Percentiles rank a stretch among this genome's conserved stretches.
Conservation (phyloP, 2,888 invertebrate genomes). For the Hyppa rectilinea region DNA sequence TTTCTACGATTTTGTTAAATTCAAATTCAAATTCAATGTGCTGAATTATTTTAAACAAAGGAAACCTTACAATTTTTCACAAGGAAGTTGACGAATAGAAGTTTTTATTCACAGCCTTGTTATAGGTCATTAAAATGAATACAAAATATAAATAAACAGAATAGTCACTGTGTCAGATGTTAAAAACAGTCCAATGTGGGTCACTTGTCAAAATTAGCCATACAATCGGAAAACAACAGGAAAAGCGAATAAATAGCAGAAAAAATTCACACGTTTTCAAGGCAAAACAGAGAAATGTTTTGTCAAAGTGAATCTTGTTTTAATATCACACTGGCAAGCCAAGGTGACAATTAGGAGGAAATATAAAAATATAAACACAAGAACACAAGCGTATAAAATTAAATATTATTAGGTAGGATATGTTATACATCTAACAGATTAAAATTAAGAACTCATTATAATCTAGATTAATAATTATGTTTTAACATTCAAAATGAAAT, state of each 20-base stretch:
- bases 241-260: conserved; percentile 44
- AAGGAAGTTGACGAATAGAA: conserved; percentile 26
- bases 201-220: conserved; percentile 55
- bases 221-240: conserved; percentile 56
- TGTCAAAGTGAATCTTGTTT: conserved; percentile 21
- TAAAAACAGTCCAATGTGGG: conserved; percentile 48
- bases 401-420: conserved; percentile 38
- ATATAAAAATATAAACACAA: conserved; percentile 44
- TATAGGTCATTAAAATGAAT: conserved; percentile 47
- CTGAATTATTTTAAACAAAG: conserved; percentile 23
- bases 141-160: conserved; percentile 31
- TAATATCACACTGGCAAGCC: conserved; percentile 32
- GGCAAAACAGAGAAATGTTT: conserved; percentile 45
- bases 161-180: conserved; percentile 34
- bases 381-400: conserved; percentile 31
- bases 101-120: conserved; percentile 12
- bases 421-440: conserved; percentile 22
- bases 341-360: conserved; percentile 42
- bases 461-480: conserved; percentile 34
- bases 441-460: conserved; percentile 13
- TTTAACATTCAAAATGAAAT: conserved; percentile 10
- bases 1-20: too few species aligned
- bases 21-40: too few species aligned
- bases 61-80: background rate
- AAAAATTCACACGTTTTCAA: conserved; percentile 43